Conservation (phyloP, 2,888 invertebrate genomes). For the Osmoderma eremita region DNA sequence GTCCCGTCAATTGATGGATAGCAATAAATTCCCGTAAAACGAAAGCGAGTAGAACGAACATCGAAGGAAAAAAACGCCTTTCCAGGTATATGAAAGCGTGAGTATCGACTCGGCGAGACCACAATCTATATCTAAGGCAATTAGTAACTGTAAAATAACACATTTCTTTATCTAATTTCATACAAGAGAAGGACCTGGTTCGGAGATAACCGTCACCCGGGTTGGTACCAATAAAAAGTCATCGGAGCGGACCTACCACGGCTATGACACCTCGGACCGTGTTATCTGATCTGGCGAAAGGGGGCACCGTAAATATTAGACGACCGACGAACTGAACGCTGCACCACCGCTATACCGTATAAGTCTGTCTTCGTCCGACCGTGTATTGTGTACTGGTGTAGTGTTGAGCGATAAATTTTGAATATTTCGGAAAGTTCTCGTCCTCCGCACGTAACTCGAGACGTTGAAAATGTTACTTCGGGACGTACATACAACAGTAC, state of each 20-base stretch:
- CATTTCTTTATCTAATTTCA: conserved; percentile 49
- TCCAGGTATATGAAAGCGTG: no score
- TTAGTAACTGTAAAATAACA: conserved; percentile 51
- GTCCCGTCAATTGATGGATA: no score
- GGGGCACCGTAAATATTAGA: conserved; percentile 46
- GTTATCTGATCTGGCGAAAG: conserved; percentile 46
- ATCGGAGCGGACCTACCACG: conserved; percentile 46
- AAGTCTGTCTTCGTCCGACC: not conserved
- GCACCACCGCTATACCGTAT: conserved; percentile 11
- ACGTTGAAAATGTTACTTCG: conserved; percentile 36
- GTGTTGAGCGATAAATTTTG: conserved; percentile 17
- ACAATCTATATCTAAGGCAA: conserved; percentile 48
- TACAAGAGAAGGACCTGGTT: conserved; percentile 37
- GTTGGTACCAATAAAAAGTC: conserved; percentile 48
- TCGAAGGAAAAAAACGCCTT: no score
- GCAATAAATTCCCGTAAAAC: no score
- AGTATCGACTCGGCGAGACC: conserved; percentile 1
- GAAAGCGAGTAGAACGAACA: no score
- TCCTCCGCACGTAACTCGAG: conserved; percentile 31
- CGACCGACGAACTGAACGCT: conserved; percentile 8
- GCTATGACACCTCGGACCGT: conserved; percentile 42
- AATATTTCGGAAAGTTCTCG: conserved; percentile 19
- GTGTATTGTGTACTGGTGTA: no score
- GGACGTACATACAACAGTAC: no score
- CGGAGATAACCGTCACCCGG: conserved; percentile 39